Evolutionary conservation across 2,797 vertebrate species (phyloP).

Genomic region (Sylvia borin): DNA sequence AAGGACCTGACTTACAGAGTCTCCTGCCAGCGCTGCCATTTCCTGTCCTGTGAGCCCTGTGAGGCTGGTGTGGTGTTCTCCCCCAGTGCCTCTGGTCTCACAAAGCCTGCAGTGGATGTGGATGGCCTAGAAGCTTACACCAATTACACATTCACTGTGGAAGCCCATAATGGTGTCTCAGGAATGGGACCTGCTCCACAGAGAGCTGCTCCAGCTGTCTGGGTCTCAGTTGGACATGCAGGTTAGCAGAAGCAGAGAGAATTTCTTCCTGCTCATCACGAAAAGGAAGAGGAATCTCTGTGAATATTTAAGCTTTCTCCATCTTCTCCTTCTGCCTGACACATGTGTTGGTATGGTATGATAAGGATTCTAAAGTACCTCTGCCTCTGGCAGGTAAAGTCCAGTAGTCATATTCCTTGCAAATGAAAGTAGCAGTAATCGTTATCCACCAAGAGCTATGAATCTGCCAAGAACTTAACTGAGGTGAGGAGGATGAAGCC

Average conservation of each 20-base stretch:
- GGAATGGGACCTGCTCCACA: slow-evolving; percentile 33
- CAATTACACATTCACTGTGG: slow-evolving; percentile 77
- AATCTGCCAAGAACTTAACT: not conserved
- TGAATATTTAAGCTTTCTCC: slow-evolving; percentile 1
- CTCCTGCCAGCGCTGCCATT: slow-evolving; percentile 70
- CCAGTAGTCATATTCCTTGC: not conserved
- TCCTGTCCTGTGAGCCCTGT: slow-evolving; percentile 68
- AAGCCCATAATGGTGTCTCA: slow-evolving; percentile 76
- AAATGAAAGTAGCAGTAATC: not conserved
- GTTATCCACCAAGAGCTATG: not conserved
- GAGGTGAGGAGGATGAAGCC: not conserved
- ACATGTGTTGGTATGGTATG: not conserved
- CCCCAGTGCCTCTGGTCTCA: slow-evolving; percentile 65
- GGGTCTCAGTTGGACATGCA: slow-evolving; percentile 73
- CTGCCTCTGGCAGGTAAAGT: not conserved
- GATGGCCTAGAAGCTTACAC: slow-evolving; percentile 73
- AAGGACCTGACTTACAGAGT: slow-evolving; percentile 75
- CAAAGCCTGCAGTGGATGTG: slow-evolving; percentile 33
- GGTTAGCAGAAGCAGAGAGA: slow-evolving; percentile 69
- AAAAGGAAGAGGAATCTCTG: not conserved
- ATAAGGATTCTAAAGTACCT: not conserved
- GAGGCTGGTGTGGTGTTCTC: slow-evolving; percentile 63
- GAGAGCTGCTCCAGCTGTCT: slow-evolving; percentile 53
- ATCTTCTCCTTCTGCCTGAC: slow-evolving; percentile 1
- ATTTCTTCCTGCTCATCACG: not conserved